Base-by-base conservation (phyloP, 2,888 invertebrate genomes). In the Chloroclysta siterata region DNA sequence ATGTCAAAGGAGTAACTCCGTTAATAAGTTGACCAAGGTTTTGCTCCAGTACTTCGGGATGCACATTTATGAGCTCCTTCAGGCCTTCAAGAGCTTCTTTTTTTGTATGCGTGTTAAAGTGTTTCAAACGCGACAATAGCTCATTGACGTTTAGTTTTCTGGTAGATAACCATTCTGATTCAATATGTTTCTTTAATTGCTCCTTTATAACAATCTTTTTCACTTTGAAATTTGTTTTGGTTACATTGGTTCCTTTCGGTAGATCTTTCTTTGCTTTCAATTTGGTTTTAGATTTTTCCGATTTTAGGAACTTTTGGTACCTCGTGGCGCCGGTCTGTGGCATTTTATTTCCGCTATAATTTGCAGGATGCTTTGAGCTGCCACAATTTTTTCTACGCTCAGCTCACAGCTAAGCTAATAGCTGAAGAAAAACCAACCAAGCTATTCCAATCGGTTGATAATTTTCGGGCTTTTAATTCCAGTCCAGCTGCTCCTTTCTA, bases 261-360 rank as follows among this genome's bases (percentile, higher is more conserved):
- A 98, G 85, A 78, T 95, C 94, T 84, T 96, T 95, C 63, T 96
- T 96, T 17, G 95, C 94, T 88, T 98, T 98, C 39, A 98, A 85
- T 83, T 98, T 98, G 0, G 97, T 96, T 94, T 98, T 99, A 0
- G 97, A 95, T 81, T 97, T 98, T 84, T 98, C 98, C 0, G 96
- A 94, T 73, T 96, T 96, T 4, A 97, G 87, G 74, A 95, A 94
- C 79, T 97, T 97, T 80, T 96, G 95, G 79, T 97, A 96, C 28
- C 94, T 83, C 6, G 93, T 93, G 61, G 91, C 90, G n/a, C 92
- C 92, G 17, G 88, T 89, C 79, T 93, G 83, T 64, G 90, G 88
- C 93, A 93, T 92, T 69, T 68, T 70, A 17, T 17, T 11, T 8
- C 4, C n/a, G 44, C 15, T 52, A 36, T 46, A 7, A 36, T 51